Conservation (phyloP, 2,113 vertebrate species). For the Capreolus pygargus region DNA sequence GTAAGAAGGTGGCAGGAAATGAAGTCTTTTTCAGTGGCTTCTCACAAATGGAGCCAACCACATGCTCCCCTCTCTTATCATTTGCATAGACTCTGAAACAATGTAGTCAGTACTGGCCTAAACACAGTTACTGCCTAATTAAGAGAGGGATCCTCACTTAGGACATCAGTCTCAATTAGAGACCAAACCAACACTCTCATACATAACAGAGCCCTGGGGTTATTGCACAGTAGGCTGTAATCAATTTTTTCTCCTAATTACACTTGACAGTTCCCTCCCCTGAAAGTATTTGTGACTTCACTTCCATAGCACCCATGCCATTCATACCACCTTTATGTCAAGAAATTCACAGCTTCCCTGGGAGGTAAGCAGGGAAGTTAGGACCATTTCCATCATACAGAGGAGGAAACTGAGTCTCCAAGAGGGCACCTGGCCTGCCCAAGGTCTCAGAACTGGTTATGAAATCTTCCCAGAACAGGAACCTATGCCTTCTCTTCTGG, state of each 20-base stretch:
- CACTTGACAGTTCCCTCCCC: not conserved
- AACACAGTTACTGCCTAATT: not conserved
- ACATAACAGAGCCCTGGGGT: not conserved
- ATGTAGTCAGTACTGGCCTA: no score
- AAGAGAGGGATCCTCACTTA: not conserved
- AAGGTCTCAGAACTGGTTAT: not conserved
- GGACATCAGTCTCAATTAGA: not conserved
- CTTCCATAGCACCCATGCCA: not conserved
- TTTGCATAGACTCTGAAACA: not conserved
- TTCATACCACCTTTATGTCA: not conserved
- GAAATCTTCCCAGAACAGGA: not conserved
- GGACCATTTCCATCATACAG: not conserved
- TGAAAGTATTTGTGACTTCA: not conserved
- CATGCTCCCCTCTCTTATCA: accelerated
- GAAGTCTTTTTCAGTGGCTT: not conserved
- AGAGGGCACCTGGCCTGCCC: not conserved
- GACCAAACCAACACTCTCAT: not conserved
- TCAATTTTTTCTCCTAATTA: not conserved
- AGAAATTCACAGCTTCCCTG: not conserved
- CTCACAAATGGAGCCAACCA: not conserved
- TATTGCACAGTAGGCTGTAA: no score
- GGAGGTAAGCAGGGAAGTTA: not conserved
- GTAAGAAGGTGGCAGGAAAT: not conserved
- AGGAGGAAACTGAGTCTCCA: not conserved
- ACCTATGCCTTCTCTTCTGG: not conserved